Conservation (phyloP, 2,888 invertebrate genomes). For the Dione vanillae region DNA sequence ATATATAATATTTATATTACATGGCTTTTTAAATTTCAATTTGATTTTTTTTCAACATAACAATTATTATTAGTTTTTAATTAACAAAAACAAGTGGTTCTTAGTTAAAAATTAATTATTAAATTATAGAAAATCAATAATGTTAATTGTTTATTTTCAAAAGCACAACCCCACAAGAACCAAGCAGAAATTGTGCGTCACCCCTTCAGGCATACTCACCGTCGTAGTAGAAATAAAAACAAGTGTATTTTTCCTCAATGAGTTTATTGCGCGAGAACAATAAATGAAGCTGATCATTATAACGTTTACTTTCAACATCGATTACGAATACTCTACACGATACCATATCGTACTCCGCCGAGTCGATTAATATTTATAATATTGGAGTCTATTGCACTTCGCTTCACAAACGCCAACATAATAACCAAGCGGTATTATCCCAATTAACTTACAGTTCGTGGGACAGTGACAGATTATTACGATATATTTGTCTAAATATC, state of each 20-base stretch:
- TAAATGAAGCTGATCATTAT: constrained; percentile 83
- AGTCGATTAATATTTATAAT: constrained; percentile 78
- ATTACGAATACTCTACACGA: constrained; percentile 82
- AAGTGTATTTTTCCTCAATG: constrained; percentile 75
- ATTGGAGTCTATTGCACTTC: constrained; percentile 81
- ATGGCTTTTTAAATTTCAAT: neutral
- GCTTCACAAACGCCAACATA: constrained; percentile 72
- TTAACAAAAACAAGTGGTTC: neutral
- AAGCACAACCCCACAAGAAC: constrained; percentile 56
- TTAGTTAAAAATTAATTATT: no score
- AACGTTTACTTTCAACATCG: constrained; percentile 85
- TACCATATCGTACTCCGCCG: constrained; percentile 69
- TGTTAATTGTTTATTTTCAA: constrained; percentile 57
- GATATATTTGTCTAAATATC: constrained; percentile 84
- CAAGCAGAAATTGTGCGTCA: constrained; percentile 58
- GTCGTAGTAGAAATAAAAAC: constrained; percentile 69
- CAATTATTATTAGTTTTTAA: neutral
- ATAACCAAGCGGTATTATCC: constrained; percentile 75
- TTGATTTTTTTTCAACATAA: neutral
- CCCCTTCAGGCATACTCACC: constrained; percentile 62
- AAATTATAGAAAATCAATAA: constrained; percentile 37
- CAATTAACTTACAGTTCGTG: constrained; percentile 82
- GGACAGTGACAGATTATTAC: constrained; percentile 80
- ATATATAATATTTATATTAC: neutral
- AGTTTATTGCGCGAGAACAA: constrained; percentile 84